Conservation (phyloP, 1,140 invertebrate species). For the Zophobas morio region DNA sequence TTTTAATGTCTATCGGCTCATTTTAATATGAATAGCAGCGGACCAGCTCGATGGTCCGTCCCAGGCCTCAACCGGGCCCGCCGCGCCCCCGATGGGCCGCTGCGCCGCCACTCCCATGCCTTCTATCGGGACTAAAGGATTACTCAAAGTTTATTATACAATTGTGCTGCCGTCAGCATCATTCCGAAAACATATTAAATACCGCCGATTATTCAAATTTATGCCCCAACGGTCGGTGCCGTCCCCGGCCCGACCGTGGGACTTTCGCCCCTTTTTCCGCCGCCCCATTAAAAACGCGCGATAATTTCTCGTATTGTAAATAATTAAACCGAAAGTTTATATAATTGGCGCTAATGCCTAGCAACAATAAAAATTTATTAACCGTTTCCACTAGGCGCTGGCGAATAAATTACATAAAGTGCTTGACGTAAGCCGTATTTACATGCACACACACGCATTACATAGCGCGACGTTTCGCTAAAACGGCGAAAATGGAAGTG, state of each 20-base stretch:
- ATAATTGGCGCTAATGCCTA: slow-evolving; percentile 35
- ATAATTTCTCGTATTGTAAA: slow-evolving; percentile 21
- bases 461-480: neutral
- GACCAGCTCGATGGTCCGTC: slow-evolving; percentile 29
- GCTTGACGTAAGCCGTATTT: slow-evolving; percentile 29
- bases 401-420: slow-evolving; percentile 37
- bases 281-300: neutral
- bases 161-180: slow-evolving; percentile 50
- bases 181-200: slow-evolving; percentile 46
- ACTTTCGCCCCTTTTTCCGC: too few species aligned
- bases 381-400: slow-evolving; percentile 35
- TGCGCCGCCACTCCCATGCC: slow-evolving; percentile 49
- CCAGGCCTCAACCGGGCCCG: neutral
- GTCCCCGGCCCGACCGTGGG: too few species aligned
- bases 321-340: slow-evolving; percentile 33
- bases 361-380: slow-evolving; percentile 38
- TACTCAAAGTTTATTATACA: slow-evolving; percentile 51
- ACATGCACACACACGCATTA: neutral
- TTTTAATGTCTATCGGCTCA: slow-evolving; percentile 51
- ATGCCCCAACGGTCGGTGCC: neutral
- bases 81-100: slow-evolving; percentile 1
- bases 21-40: slow-evolving; percentile 48
- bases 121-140: slow-evolving; percentile 52
- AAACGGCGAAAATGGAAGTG: slow-evolving; percentile 16
- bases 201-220: slow-evolving; percentile 34